Evolutionary conservation across 1,140 invertebrate genomes (phyloP).

Genomic region (Gryon sp.): DNA sequence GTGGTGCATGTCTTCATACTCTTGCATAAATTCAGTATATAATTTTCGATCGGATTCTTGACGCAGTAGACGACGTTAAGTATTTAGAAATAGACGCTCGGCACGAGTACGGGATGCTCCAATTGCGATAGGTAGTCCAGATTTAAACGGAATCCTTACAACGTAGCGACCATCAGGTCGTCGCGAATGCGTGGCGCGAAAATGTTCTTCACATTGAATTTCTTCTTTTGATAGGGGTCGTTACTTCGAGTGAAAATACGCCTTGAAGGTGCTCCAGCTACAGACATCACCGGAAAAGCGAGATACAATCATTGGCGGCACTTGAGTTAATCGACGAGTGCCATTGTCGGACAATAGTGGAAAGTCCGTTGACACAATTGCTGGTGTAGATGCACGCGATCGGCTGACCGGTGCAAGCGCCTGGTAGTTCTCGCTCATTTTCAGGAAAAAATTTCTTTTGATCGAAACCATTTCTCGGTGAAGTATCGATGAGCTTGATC

Average conservation of each 20-base stretch:
- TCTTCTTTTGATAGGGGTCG: not conserved
- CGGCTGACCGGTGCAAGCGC: not conserved
- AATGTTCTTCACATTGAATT: constrained; percentile 3
- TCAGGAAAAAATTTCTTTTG: not conserved
- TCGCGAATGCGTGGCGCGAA: constrained; percentile 7
- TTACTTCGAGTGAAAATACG: not conserved
- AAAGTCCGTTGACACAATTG: no score
- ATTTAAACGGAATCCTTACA: constrained; percentile 1
- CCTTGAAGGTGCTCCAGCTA: no score
- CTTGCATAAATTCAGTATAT: not conserved
- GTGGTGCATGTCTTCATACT: not conserved
- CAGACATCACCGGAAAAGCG: not conserved
- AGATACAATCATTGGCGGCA: not conserved
- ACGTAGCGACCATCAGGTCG: no score
- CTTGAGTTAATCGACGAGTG: not conserved
- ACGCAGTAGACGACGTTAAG: not conserved
- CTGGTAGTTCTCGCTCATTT: not conserved
- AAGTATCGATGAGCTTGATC: not conserved
- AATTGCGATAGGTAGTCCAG: not conserved
- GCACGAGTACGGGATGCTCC: not conserved
- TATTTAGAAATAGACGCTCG: not conserved
- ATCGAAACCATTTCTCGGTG: not conserved
- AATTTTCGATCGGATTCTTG: not conserved
- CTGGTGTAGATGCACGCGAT: not conserved
- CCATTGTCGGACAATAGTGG: no score